Evolutionary conservation across 1,140 invertebrate species (phyloP).

Genomic region (Tetraneura akinire): DNA sequence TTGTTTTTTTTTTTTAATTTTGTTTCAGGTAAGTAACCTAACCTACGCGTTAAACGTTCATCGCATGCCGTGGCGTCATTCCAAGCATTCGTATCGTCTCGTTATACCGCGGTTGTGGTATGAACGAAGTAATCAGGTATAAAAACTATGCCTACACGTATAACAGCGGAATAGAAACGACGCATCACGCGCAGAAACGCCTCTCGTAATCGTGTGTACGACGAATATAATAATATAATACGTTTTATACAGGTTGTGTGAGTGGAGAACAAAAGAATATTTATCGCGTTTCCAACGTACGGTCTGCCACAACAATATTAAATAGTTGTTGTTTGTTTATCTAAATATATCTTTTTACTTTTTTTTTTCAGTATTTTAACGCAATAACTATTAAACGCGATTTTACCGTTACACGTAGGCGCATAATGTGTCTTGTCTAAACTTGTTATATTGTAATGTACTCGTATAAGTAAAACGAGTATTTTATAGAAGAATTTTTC

Average conservation of each 20-base stretch:
- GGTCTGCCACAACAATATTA: too few species aligned
- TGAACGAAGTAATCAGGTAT: background rate
- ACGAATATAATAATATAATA: background rate
- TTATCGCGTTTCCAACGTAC: background rate
- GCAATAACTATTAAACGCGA: too few species aligned
- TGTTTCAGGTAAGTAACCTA: constrained; percentile 46
- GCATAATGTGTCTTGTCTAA: too few species aligned
- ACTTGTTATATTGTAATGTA: too few species aligned
- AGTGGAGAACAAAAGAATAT: background rate
- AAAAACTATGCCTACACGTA: background rate
- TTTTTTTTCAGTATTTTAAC: too few species aligned
- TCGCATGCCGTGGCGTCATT: background rate
- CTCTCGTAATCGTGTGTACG: background rate
- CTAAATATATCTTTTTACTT: too few species aligned
- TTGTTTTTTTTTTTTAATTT: constrained; percentile 26
- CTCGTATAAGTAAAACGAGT: too few species aligned
- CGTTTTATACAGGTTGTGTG: background rate
- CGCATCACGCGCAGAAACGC: background rate
- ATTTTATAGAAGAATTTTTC: too few species aligned
- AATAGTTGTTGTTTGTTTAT: too few species aligned
- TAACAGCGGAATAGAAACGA: background rate
- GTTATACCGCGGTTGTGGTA: background rate
- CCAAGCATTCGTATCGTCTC: background rate
- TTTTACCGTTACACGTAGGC: too few species aligned
- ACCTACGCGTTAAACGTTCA: background rate